These are phyloP conservation scores for Gastracanthus pulcherrimus DNA, from an alignment of 2,888 invertebrate genomes.

Conservation along the genomic window DNA sequence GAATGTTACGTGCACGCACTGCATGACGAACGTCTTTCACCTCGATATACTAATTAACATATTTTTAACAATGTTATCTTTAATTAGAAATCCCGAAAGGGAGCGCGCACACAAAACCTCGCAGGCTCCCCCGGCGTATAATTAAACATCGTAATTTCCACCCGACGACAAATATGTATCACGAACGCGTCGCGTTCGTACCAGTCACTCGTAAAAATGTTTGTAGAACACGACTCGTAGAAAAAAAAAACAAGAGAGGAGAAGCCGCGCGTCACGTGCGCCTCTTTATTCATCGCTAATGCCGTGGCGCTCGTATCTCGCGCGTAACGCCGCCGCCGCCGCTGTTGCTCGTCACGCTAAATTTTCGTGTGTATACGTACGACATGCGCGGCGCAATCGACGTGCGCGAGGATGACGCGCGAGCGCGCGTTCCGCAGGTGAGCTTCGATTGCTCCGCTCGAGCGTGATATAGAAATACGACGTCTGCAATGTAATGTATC, in stretches of 20 bases:
- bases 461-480: not conserved
- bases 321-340: too few species aligned
- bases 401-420: not conserved
- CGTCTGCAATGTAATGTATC: not conserved
- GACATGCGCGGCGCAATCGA: not conserved
- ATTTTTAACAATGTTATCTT: too few species aligned
- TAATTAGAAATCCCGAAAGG: too few species aligned
- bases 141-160: not conserved
- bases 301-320: conserved; percentile 1
- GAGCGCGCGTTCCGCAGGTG: conserved; percentile 2
- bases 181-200: not conserved
- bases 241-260: not conserved
- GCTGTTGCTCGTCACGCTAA: not conserved
- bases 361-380: not conserved
- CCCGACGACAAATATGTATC: not conserved
- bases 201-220: conserved; percentile 12
- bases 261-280: not conserved
- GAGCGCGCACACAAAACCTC: too few species aligned
- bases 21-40: too few species aligned
- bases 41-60: too few species aligned
- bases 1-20: too few species aligned
- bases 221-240: conserved; percentile 12
- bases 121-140: too few species aligned
- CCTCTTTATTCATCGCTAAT: conserved; percentile 27
- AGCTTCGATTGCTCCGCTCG: not conserved